Evolutionary conservation across 2,797 vertebrate genomes (phyloP).

Genomic region (Cryptoblepharus egeriae): DNA sequence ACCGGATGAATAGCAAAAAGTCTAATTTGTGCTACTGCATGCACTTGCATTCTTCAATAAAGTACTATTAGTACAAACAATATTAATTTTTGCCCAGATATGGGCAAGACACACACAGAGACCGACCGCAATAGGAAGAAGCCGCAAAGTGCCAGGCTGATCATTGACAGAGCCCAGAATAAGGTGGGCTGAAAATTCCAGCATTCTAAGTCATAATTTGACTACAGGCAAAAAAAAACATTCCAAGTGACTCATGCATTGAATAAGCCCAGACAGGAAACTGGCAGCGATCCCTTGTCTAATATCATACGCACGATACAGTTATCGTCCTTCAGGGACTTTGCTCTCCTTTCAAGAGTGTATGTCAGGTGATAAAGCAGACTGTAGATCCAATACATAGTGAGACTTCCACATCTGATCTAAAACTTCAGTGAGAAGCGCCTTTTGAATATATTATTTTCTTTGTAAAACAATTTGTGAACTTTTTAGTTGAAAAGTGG

Average conservation of each 20-base stretch:
- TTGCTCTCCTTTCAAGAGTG: constrained; percentile 44
- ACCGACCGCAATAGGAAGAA: not conserved
- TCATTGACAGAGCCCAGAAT: not conserved
- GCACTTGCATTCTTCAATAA: not conserved
- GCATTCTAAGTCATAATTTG: constrained; percentile 39
- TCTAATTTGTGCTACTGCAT: not conserved
- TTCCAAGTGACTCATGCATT: constrained; percentile 54
- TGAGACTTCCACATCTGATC: not conserved
- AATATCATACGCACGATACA: constrained; percentile 54
- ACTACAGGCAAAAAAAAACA: constrained; percentile 49
- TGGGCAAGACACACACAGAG: not conserved
- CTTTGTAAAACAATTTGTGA: no score
- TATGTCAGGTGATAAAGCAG: not conserved
- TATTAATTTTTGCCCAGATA: not conserved
- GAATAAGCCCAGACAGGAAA: constrained; percentile 60
- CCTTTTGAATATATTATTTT: not conserved
- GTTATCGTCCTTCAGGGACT: constrained; percentile 72
- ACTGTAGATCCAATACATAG: not conserved
- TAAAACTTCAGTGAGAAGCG: not conserved
- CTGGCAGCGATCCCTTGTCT: constrained; percentile 59
- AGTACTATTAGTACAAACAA: not conserved
- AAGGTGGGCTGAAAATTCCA: constrained; percentile 43
- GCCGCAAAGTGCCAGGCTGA: not conserved
- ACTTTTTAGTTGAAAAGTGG: no score
- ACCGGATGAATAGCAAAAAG: not conserved